Evolutionary conservation across 2,888 invertebrate species (phyloP), one percentile per base, ranked within the genome.

Genomic region (Leptinotarsa rubiginosa): DNA sequence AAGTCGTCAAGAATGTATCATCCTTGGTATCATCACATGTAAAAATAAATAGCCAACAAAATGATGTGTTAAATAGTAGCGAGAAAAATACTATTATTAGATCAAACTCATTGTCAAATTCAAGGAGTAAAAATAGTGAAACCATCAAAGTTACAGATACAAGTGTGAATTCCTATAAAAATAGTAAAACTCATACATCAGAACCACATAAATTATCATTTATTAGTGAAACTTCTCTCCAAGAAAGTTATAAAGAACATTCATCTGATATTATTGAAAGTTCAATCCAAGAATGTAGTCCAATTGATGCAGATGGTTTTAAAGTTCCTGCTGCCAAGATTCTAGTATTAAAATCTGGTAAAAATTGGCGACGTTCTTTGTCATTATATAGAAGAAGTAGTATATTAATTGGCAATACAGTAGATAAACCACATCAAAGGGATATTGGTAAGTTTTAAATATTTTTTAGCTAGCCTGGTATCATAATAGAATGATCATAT

Each of bases 331-430:
- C 2, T 20, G 13, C 75, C 18, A 78, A 79, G 73, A 65, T 65
- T 18, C 87, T 92, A 78, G 87, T 89, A 15, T 85, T 93, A 2
- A 91, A 90, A 79, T 91, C 93, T 15, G 93, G 93, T 0, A 94
- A 92, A 83, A 89, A 91, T 83, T 94, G 93, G 92, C 90, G 92
- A 67, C 90, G 93, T 82, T 92, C 93, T 0, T 83, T 93, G 5
- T 91, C 90, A 76, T 90, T 90, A 75, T 90, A 91, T 81, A 91
- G 76, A 54, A 79, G 70, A 49, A 68, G 31, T 31, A 78, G 73
- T 54, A 1, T 70, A 20, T 64, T 70, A 13, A 15, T 68, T 12
- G 68, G 56, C 41, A 16, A 20, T 7, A 47, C 49, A 13, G 41
- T 47, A 20, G 20, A 15, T 20, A 47, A 56, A 22, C 41, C 20